Percentiles rank a stretch among this genome's conserved stretches.
Evolutionary conservation across 1,140 invertebrate genomes (phyloP).

Genomic region (Zophobas atratus): DNA sequence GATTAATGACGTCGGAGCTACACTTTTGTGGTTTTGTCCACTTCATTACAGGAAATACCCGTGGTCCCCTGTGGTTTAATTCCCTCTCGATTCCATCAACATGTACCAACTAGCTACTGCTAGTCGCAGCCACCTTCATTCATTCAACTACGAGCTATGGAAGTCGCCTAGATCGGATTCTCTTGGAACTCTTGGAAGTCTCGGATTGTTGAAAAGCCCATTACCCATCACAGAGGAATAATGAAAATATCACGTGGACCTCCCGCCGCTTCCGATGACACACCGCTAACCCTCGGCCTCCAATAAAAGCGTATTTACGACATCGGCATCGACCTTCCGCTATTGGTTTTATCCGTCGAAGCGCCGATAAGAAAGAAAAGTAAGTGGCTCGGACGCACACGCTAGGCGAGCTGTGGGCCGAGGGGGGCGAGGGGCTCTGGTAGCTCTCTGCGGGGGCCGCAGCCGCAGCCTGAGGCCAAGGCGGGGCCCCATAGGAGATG

Average conservation of each 20-base stretch:
- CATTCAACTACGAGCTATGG: too few relatives aligned
- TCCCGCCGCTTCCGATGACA: background rate
- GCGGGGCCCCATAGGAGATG: constrained; percentile 57
- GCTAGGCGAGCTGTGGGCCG: background rate
- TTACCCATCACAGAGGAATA: too few relatives aligned
- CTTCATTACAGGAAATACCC: too few relatives aligned
- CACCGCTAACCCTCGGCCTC: background rate
- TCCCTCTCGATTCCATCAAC: too few relatives aligned
- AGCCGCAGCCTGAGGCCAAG: constrained; percentile 56
- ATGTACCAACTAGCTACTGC: too few relatives aligned
- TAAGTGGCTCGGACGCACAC: constrained; percentile 38
- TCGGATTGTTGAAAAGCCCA: too few relatives aligned
- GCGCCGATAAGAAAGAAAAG: constrained; percentile 34
- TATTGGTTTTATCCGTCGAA: constrained; percentile 22
- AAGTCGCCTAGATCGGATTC: too few relatives aligned
- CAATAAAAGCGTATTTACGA: background rate
- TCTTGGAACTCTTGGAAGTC: too few relatives aligned
- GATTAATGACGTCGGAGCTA: too few relatives aligned
- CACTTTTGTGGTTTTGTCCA: too few relatives aligned
- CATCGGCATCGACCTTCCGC: constrained; percentile 16
- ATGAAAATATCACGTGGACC: background rate
- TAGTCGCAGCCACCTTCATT: too few relatives aligned
- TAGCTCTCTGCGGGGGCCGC: constrained; percentile 57
- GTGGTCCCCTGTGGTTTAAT: too few relatives aligned
- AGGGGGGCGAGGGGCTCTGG: constrained; percentile 37